Evolutionary conservation across 2,888 invertebrate genomes (phyloP), one percentile per base, ranked within the genome.

Genomic region (Tetheella fluctuosa): DNA sequence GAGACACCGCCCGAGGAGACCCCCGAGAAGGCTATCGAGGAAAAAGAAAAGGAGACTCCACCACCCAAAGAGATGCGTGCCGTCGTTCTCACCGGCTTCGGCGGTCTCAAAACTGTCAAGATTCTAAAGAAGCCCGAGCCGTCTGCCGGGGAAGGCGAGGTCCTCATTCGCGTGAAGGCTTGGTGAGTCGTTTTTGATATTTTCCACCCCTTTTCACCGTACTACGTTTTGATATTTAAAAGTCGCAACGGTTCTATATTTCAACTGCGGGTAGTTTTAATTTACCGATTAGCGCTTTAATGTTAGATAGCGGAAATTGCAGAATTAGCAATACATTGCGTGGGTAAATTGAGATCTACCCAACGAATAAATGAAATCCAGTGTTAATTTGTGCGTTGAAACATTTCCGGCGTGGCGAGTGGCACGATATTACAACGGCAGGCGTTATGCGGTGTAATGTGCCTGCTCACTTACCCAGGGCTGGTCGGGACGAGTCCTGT

Each of bases 31-130:
- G 90, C 92, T 25, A 91, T 90, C 62, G 94, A 94, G 64, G 94
- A 94, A 69, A 94, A 94, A 73, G 94, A 93, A 78, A 94, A 93
- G 79, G 88, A 88, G 80, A 84, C 86, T 59, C 91, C 92, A 57
- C 94, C 95, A 72, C 95, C 95, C 71, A 96, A 97, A 88, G 96
- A 97, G 92, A 97, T 97, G 97, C 94, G 96, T 82, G 96, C 97
- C 61, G 95, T 97, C 75, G 96, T 97, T 68, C 94, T 97, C 74
- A 96, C 96, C 70, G 96, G 97, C 77, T 98, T 97, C 89, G 98
- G 97, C 52, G 97, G 97, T 53, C 94, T 97, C 66, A 97, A 97
- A 88, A 95, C 96, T 83, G 96, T 97, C 74, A 97, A 97, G 92
- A 95, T 97, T 71, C 94, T 96, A 79, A 96, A 96, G 88, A 96